Base-by-base conservation (phyloP, 2,797 vertebrate species). In the Parambassis ranga region DNA sequence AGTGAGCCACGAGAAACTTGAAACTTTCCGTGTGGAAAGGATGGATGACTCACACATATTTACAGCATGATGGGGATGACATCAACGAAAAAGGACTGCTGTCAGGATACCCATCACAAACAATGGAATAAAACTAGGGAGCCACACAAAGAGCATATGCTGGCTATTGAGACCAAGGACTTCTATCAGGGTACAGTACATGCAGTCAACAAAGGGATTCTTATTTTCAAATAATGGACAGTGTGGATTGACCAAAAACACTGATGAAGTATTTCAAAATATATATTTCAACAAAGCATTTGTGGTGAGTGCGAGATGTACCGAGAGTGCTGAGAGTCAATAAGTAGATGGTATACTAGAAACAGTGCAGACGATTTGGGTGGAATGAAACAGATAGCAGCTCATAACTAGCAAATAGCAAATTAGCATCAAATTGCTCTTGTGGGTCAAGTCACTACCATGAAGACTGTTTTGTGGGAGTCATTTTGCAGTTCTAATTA, bases 401-500 rank as follows among this genome's bases (percentile, higher is more conserved):
- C 79, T 86, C 71, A 75, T 87, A 85, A 85, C 81, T 84, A 88
- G 83, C 76, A 82, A 81, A 83, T 88, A 87, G 88, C 72, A 89
- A 88, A 91, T 87, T 89, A 90, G 85, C 77, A 65, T 89, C 75
- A 79, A 85, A 90, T 81, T 85, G 87, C 90, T 91, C 86, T 83
- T 84, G 78, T 90, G 86, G 89, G 86, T 90, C 82, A 83, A 86
- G 79, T 90, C 80, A 58, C 77, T 39, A 78, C 68, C 79, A 79
- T 60, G 44, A 77, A 69, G 84, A 77, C 69, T 77, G 74, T 87
- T 90, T 79, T 81, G 57, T 49, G 51, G 66, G 78, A 88, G 68
- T 89, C 75, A 77, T 91, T 91, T 90, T 81, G 81, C 89, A 88
- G 82, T 86, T 90, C 82, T 84, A 86, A 93, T 90, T 92, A 92